These are phyloP conservation scores for Bhutanitis thaidina DNA, from an alignment of 2,888 invertebrate genomes.

Conservation along the genomic window DNA sequence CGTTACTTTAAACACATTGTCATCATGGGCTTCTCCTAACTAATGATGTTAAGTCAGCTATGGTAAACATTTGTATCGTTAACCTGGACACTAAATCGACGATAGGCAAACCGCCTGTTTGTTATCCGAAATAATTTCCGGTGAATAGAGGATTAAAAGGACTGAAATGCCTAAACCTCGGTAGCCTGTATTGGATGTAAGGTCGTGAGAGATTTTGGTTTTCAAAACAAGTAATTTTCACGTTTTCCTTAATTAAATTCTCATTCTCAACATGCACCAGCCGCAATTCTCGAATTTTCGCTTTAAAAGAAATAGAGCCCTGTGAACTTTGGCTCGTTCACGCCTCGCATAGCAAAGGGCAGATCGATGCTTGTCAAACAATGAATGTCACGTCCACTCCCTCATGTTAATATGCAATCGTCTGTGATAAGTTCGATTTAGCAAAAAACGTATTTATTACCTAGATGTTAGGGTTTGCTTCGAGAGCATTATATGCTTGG, in stretches of 20 bases:
- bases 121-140: too few species aligned
- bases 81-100: too few species aligned
- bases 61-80: too few species aligned
- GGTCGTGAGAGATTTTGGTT: too few species aligned
- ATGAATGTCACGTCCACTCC: conserved; percentile 80
- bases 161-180: too few species aligned
- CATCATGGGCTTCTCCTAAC: too few species aligned
- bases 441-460: conserved; percentile 26
- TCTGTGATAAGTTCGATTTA: background rate
- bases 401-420: conserved; percentile 51
- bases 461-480: conserved; percentile 25
- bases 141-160: too few species aligned
- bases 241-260: conserved; percentile 5
- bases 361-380: conserved; percentile 80
- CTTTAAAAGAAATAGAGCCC: conserved; percentile 23
- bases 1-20: too few species aligned
- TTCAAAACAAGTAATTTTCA: too few species aligned
- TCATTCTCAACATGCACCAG: conserved; percentile 2
- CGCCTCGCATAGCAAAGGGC: conserved; percentile 74
- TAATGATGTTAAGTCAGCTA: too few species aligned
- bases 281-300: conserved; percentile 3
- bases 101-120: too few species aligned
- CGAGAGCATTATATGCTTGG: conserved; percentile 29
- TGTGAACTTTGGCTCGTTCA: conserved; percentile 64
- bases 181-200: too few species aligned